Percentiles rank a stretch among this genome's conserved stretches.
Conservation (phyloP, 2,888 invertebrate genomes). For the Falcaria lacertinaria region DNA sequence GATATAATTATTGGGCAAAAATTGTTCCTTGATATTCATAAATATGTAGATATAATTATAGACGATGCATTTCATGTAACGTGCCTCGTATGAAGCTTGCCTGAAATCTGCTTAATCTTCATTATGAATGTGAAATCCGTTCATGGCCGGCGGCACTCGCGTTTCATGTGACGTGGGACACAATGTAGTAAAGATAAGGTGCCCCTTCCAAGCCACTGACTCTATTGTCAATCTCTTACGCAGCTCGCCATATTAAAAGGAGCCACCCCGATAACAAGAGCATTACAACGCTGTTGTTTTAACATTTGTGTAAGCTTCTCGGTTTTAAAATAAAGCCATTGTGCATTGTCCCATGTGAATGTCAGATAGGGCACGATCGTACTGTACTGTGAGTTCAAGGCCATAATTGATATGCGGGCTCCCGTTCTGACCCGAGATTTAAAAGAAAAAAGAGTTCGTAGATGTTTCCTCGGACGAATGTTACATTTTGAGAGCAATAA, state of each 20-base stretch:
- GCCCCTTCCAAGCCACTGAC: slow-evolving; percentile 70
- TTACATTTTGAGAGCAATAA: slow-evolving; percentile 31
- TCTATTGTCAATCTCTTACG: slow-evolving; percentile 74
- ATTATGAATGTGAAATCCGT: slow-evolving; percentile 67
- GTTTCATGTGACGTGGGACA: slow-evolving; percentile 71
- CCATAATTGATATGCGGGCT: too few species aligned
- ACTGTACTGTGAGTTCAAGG: slow-evolving; percentile 8
- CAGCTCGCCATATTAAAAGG: slow-evolving; percentile 61
- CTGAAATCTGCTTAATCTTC: slow-evolving; percentile 49
- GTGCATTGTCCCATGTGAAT: background rate
- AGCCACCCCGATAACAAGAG: slow-evolving; percentile 36
- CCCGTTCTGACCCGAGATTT: too few species aligned
- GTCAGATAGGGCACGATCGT: slow-evolving; percentile 8
- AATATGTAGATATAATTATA: background rate
- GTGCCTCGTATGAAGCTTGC: slow-evolving; percentile 4
- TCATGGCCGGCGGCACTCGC: slow-evolving; percentile 60
- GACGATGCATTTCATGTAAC: background rate
- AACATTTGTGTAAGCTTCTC: slow-evolving; percentile 2
- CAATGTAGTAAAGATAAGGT: slow-evolving; percentile 76
- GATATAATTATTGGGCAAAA: too few species aligned
- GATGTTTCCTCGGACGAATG: too few species aligned
- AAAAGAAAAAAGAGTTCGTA: too few species aligned
- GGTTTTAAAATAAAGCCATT: background rate
- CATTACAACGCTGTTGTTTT: slow-evolving; percentile 40
- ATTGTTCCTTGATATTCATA: too few species aligned